Evolutionary conservation across 2,797 vertebrate genomes (phyloP), one percentile per base, ranked within the genome.

Genomic region (Phalanger gymnotis): DNA sequence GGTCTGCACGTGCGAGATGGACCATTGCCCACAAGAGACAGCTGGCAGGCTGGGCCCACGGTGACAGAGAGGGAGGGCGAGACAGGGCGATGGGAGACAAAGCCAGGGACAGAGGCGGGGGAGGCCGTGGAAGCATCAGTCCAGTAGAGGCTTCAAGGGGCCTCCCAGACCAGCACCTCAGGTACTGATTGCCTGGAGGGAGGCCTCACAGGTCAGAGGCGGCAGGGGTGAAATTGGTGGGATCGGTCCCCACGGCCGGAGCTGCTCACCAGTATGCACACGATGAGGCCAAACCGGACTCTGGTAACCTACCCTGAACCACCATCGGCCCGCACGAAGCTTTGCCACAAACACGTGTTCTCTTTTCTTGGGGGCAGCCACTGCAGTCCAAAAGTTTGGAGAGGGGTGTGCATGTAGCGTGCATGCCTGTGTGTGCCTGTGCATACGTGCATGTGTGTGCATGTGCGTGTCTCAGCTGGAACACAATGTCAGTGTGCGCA

Each of bases 401-500:
- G n/a, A 40, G 66, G 66, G 0, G 2, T 73, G n/a, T 95, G 96
- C 95, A 98, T 95, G 96, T 96, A 98, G 56, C 7, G 11, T 57
- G 97, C 96, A 97, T 98, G 98, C 55, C 25, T 90, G 96, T 96
- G 93, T 10, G 56, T 91, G 90, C 25, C 56, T 98, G 98, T 98
- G 98, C 22, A 47, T 89, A 95, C 5, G 0, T 27, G 55, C 6
- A 4, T 28, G 27, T 28, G 25, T 9, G 7, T 54, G 54, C 16
- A 19, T 54, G 13, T 54, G 54, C 14, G 16, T 97, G 96, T 96
- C 22, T 56, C 5, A 4, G 55, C 25, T 22, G 94, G 96, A 98
- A 98, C 98, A 98, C 98, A 98, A 98, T 98, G 98, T 96, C 95
- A 96, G 98, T 97, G 98, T 98, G 98, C 98, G 98, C 98, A 31